Percentiles rank a stretch among this genome's conserved stretches.
Conservation (phyloP, 92 coral and sea anemone genomes). For the Palythoa caribaeorum region DNA sequence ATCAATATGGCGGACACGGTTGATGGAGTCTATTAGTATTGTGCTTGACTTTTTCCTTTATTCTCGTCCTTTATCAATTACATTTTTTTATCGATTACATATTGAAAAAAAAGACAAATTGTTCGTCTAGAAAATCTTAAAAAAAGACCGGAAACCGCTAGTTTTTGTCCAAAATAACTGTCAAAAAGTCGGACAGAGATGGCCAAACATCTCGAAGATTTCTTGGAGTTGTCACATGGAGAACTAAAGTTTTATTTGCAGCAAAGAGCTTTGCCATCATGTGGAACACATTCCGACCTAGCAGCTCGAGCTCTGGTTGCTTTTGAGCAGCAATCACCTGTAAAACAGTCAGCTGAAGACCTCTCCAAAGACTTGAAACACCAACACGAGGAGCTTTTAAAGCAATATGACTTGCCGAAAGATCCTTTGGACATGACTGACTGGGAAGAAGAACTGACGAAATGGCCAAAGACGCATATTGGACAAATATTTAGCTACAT, state of each 20-base stretch:
- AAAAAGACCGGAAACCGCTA: conserved; percentile 43
- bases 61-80: conserved; percentile 36
- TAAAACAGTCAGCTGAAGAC: conserved; percentile 51
- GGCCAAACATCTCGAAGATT: conserved; percentile 15
- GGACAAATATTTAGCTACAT: conserved; percentile 53
- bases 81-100: conserved; percentile 26
- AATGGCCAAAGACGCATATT: conserved; percentile 51
- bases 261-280: background rate
- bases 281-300: conserved; percentile 50
- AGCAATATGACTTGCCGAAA: conserved; percentile 38
- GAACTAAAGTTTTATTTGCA: background rate
- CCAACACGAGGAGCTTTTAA: conserved; percentile 39
- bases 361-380: conserved; percentile 37
- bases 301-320: conserved; percentile 68
- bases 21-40: background rate
- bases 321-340: conserved; percentile 53
- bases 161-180: background rate
- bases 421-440: conserved; percentile 44
- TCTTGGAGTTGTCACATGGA: background rate
- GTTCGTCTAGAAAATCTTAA: conserved; percentile 12
- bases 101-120: conserved; percentile 43
- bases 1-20: background rate
- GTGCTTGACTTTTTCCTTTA: conserved; percentile 21
- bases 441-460: conserved; percentile 45
- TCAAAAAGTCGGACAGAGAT: background rate